Conservation (phyloP, 2,113 vertebrate species). For the Microcebus tavaratra region DNA sequence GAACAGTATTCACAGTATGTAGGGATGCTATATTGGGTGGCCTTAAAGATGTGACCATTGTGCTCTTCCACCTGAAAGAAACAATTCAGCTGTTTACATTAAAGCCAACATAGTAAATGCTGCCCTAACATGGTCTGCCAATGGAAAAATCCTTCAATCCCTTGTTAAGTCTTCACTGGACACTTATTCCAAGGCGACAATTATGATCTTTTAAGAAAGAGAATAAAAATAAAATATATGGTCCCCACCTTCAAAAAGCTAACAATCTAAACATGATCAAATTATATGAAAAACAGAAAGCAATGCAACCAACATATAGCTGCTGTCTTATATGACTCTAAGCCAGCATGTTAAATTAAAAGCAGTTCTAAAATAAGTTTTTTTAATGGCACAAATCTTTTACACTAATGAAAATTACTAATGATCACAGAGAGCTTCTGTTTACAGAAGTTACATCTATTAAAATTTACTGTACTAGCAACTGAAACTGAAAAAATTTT, state of each 20-base stretch:
- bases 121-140: neutral
- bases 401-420: neutral
- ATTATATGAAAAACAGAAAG: constrained; percentile 38
- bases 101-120: constrained; percentile 30
- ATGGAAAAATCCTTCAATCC: neutral
- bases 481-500: constrained; percentile 30
- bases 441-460: neutral
- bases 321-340: neutral
- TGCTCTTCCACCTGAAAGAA: constrained; percentile 94
- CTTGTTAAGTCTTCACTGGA: neutral
- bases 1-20: constrained; percentile 99
- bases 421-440: neutral
- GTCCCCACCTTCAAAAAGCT: neutral
- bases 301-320: neutral
- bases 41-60: constrained; percentile 99
- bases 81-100: constrained; percentile 45
- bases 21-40: constrained; percentile 98
- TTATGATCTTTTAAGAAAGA: constrained; percentile 3
- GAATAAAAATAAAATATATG: neutral
- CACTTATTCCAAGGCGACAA: neutral
- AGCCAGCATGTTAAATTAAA: neutral
- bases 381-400: neutral
- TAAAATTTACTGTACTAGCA: neutral
- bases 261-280: neutral
- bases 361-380: neutral